Evolutionary conservation across 2,797 vertebrate species (phyloP).

Genomic region (Podargus strigoides): DNA sequence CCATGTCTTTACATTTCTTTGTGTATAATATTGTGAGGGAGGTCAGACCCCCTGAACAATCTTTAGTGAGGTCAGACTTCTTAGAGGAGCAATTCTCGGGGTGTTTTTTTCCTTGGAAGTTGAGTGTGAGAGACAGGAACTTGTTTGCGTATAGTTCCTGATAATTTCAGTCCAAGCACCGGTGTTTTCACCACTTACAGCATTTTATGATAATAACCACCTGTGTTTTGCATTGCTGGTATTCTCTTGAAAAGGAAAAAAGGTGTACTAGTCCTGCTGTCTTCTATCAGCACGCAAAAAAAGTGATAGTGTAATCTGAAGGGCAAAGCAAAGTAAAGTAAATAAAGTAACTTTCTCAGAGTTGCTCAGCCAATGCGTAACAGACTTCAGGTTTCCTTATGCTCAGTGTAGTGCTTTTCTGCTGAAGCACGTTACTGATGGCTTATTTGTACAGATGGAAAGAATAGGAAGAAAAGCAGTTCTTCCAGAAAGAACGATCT

Average conservation of each 20-base stretch:
- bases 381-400: background rate
- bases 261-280: background rate
- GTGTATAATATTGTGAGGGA: background rate
- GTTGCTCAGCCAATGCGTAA: background rate
- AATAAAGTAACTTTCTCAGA: background rate
- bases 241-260: background rate
- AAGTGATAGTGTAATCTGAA: background rate
- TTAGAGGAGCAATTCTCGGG: background rate
- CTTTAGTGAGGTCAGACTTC: background rate
- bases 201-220: background rate
- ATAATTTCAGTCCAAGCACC: background rate
- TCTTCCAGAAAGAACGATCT: background rate
- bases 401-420: background rate
- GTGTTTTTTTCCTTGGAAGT: background rate
- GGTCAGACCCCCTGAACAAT: background rate
- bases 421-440: background rate
- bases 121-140: background rate
- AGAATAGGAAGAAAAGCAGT: background rate
- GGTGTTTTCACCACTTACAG: background rate
- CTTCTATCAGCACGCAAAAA: background rate
- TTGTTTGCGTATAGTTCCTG: background rate
- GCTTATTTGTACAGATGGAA: background rate
- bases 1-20: background rate
- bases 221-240: background rate
- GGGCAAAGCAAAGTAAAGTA: background rate